Conservation (phyloP, 2,797 vertebrate species). For the Melanotaenia boesemani region DNA sequence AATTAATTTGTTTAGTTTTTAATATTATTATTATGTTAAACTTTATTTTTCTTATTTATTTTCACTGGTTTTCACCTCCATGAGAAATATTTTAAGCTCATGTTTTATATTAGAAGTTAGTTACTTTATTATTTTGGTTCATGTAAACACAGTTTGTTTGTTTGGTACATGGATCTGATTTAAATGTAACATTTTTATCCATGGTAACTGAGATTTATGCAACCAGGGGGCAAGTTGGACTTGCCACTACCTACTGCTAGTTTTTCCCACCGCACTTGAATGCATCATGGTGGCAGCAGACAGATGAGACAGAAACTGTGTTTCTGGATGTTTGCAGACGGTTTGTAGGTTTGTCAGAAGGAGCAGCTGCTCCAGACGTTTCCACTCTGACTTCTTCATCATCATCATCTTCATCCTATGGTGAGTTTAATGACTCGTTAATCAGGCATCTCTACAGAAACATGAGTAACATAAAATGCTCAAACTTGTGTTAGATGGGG, state of each 20-base stretch:
- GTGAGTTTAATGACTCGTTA: constrained; percentile 64
- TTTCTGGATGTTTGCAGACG: background rate
- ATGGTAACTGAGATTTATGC: too few relatives aligned
- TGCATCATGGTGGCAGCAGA: constrained; percentile 12
- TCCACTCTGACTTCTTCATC: constrained; percentile 33
- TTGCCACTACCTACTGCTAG: background rate
- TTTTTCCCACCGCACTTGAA: constrained; percentile 44
- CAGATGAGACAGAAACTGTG: constrained; percentile 6
- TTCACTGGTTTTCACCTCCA: too few relatives aligned
- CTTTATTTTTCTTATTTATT: too few relatives aligned
- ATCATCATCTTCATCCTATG: constrained; percentile 20
- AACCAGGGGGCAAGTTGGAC: background rate
- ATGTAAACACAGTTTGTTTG: too few relatives aligned
- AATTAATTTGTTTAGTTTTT: too few relatives aligned
- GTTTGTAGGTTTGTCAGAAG: background rate
- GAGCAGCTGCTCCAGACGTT: constrained; percentile 56
- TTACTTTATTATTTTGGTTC: too few relatives aligned
- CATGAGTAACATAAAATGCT: background rate
- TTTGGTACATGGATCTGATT: too few relatives aligned
- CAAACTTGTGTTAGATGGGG: background rate
- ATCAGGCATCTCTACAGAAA: background rate
- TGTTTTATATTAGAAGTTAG: too few relatives aligned
- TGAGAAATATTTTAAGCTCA: too few relatives aligned
- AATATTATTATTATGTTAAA: too few relatives aligned
- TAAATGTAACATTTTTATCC: too few relatives aligned